A percentile compares a stretch with the other conserved stretches of the same genome.
These are phyloP conservation scores for Ennomos erosarius DNA, from an alignment of 2,888 invertebrate genomes.

Conservation along the genomic window DNA sequence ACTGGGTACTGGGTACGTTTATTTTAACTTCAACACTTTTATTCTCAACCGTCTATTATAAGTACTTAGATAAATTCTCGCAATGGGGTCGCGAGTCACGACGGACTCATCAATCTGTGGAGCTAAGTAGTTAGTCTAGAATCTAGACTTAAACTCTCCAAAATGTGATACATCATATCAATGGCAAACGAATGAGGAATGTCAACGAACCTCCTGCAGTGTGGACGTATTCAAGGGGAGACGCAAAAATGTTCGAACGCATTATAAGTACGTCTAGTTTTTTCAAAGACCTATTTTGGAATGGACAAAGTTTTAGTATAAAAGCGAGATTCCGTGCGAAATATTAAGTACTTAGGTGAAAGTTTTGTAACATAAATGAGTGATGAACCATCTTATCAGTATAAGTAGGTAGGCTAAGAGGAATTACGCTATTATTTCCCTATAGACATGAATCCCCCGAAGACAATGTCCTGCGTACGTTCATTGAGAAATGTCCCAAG, in stretches of 20 bases:
- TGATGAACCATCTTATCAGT: too few species aligned
- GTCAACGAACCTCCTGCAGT: constrained; percentile 63
- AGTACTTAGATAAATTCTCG: background rate
- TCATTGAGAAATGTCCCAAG: constrained; percentile 44
- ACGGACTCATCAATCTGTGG: constrained; percentile 54
- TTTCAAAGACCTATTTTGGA: too few species aligned
- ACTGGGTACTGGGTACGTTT: too few species aligned
- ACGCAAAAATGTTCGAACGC: too few species aligned
- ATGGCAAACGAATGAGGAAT: constrained; percentile 54
- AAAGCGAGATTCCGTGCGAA: too few species aligned
- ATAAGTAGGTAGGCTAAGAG: too few species aligned
- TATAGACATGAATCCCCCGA: background rate
- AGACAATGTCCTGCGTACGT: constrained; percentile 21
- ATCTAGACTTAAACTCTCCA: constrained; percentile 56
- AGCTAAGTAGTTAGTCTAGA: constrained; percentile 23
- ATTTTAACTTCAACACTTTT: background rate
- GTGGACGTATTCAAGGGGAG: constrained; percentile 32
- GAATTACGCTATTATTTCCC: too few species aligned
- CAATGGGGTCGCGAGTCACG: constrained; percentile 29
- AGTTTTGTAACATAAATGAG: too few species aligned
- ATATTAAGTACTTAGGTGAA: too few species aligned
- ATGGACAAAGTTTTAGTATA: too few species aligned
- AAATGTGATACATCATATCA: constrained; percentile 59
- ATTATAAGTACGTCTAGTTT: too few species aligned
- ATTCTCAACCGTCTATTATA: background rate